Evolutionary conservation across 2,797 vertebrate species (phyloP), one percentile per base, ranked within the genome.

Genomic region (Chelonia mydas): DNA sequence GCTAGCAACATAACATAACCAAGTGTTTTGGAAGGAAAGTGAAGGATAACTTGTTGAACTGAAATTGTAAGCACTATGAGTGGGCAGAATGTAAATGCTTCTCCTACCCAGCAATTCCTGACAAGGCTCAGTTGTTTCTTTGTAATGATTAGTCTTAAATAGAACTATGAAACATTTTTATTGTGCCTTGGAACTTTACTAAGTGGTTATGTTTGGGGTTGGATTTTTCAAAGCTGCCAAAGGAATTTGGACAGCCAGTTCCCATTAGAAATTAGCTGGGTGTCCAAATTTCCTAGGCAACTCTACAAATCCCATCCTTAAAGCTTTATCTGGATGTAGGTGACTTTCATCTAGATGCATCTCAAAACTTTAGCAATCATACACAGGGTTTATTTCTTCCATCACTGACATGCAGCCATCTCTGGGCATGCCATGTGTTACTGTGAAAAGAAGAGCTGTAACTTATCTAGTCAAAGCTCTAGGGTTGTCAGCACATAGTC

Each of bases 261-360:
- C 93, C 50, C 84, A 25, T 82, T 17, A 27, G 65, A 55, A 45
- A 86, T 95, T 92, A 96, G 94, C 7, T 90, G 84, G 85, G 65
- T 33, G 87, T 47, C 80, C 78, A 65, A 89, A 92, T 87, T 53
- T 83, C 91, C 83, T 55, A 79, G 88, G 4, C 10, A 59, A 33
- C 37, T 86, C 11, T 87, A 83, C 85, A 88, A 87, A 81, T 3
- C 5, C 19, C 74, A 11, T 72, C 74, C 90, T 88, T 80, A 86
- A 86, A 93, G 41, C 51, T 84, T 16, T 1, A 0, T 21, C 77
- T 87, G 12, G 9, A 25, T 74, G 5, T 8, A 61, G 83, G 59
- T 86, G 81, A 49, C 65, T 84, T 27, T 61, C 57, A 33, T 82
- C 76, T 87, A 50, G 51, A 84, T 37, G 90, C 92, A 81, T 3